Percentiles rank a stretch among this genome's conserved stretches.
Conservation (phyloP, 2,888 invertebrate species). For the Erpobdella octoculata region DNA sequence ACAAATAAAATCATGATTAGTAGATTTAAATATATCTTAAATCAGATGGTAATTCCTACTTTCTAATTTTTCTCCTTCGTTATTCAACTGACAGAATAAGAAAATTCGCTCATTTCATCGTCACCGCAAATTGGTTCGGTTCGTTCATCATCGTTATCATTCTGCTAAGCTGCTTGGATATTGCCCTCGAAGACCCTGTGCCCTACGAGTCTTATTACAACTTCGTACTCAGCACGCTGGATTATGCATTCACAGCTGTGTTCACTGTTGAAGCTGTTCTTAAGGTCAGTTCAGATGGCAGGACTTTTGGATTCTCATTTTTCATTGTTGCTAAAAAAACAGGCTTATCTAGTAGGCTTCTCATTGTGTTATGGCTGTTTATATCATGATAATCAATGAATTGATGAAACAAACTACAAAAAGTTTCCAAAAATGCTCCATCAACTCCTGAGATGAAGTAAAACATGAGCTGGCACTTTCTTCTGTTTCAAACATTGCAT, state of each 20-base stretch:
- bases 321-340: too few relatives aligned
- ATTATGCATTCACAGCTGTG: conserved; percentile 98
- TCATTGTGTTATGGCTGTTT: too few relatives aligned
- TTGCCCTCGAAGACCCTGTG: conserved; percentile 98
- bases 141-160: conserved; percentile 99
- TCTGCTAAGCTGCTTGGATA: conserved; percentile 93
- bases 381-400: too few relatives aligned
- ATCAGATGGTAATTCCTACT: too few relatives aligned
- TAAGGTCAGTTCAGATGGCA: too few relatives aligned
- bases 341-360: too few relatives aligned
- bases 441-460: too few relatives aligned
- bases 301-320: too few relatives aligned
- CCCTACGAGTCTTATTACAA: conserved; percentile 73
- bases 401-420: not conserved
- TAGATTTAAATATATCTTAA: not conserved
- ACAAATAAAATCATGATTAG: not conserved
- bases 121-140: conserved; percentile 98
- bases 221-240: conserved; percentile 86
- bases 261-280: conserved; percentile 98
- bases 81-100: conserved; percentile 65
- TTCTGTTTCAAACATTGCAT: too few relatives aligned
- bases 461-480: too few relatives aligned
- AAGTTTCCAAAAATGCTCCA: too few relatives aligned
- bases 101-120: conserved; percentile 95
- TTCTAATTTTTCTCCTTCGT: too few relatives aligned